Conservation (phyloP, 2,113 vertebrate species). For the Tyrannus savana region DNA sequence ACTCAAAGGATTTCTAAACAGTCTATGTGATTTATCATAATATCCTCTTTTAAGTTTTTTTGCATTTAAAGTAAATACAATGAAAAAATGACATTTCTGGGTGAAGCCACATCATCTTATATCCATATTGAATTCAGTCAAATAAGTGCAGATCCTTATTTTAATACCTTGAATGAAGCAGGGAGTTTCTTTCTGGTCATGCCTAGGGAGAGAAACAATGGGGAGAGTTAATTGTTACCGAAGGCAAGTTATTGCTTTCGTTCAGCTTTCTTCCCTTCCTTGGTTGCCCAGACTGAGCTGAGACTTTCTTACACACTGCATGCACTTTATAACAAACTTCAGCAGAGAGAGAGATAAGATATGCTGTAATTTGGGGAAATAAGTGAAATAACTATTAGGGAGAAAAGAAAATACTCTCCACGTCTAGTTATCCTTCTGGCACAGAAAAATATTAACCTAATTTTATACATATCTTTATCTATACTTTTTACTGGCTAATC, state of each 20-base stretch:
- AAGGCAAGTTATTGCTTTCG: background rate
- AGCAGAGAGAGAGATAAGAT: background rate
- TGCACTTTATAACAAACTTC: background rate
- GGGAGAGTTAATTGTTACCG: background rate
- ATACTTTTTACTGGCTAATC: background rate
- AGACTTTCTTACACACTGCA: background rate
- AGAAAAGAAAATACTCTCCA: background rate
- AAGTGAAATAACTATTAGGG: background rate
- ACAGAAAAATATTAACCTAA: background rate
- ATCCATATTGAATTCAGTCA: background rate
- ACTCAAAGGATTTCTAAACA: background rate
- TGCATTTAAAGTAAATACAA: background rate
- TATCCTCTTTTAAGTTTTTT: background rate
- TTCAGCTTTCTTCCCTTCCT: background rate
- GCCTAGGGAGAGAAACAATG: background rate
- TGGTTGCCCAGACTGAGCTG: background rate
- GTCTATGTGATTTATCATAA: background rate
- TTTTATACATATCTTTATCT: background rate
- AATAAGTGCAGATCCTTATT: background rate
- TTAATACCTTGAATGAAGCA: background rate
- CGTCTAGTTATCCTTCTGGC: background rate
- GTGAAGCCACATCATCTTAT: background rate
- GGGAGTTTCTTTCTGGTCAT: background rate
- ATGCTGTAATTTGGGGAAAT: background rate
- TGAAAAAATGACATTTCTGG: background rate